A percentile compares a stretch with the other conserved stretches of the same genome.
Evolutionary conservation across 2,797 vertebrate genomes (phyloP).

Genomic region (Cephalopachus bancanus): DNA sequence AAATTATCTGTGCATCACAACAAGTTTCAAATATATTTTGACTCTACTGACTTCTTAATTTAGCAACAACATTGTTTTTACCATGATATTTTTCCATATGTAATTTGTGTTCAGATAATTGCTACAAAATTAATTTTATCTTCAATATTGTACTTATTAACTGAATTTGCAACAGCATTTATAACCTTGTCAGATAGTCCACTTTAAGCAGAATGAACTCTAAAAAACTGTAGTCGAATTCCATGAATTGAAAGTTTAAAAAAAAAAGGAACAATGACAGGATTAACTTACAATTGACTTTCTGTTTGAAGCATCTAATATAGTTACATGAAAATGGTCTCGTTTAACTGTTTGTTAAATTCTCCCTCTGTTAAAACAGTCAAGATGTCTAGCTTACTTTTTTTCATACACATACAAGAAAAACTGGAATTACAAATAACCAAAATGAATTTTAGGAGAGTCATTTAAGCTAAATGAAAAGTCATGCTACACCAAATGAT

Average conservation of each 20-base stretch:
- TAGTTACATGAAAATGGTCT: constrained; percentile 25
- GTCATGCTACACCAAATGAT: not conserved
- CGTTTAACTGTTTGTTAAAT: not conserved
- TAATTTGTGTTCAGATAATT: too few relatives aligned
- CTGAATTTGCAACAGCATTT: not conserved
- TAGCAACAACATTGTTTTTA: too few relatives aligned
- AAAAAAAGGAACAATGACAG: not conserved
- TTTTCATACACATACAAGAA: constrained; percentile 7
- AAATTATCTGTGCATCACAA: not conserved
- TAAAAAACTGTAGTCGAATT: not conserved
- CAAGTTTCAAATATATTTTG: constrained; percentile 5
- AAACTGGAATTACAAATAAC: not conserved
- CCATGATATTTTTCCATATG: too few relatives aligned
- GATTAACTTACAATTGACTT: not conserved
- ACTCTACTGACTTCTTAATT: not conserved
- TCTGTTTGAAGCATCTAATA: not conserved
- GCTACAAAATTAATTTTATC: not conserved
- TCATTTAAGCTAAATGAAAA: constrained; percentile 14
- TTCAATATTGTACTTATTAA: not conserved
- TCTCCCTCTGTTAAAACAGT: not conserved
- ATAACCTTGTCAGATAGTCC: not conserved
- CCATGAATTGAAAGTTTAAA: not conserved
- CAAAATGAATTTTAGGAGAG: constrained; percentile 26
- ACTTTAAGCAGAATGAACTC: constrained; percentile 25
- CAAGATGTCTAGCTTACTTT: not conserved